phyloP scores from a whole-genome alignment of 2,113 vertebrate species.

The Amphiprion percula region DNA sequence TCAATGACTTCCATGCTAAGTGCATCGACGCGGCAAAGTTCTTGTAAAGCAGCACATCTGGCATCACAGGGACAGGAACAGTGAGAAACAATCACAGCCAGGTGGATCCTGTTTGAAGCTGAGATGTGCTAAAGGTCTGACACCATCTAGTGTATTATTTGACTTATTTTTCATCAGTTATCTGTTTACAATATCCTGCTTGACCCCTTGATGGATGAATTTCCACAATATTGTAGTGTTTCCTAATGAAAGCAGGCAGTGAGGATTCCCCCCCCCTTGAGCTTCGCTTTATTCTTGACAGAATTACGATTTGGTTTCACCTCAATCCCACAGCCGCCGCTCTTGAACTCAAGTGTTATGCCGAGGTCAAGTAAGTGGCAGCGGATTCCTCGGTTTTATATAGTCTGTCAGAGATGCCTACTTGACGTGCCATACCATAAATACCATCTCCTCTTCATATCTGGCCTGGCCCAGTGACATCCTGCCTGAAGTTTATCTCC shows the following conservation, averaged over 20 bases:
- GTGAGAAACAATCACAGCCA: slow-evolving; percentile 2
- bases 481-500: slow-evolving; percentile 70
- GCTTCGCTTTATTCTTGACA: slow-evolving; percentile 13
- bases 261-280: neutral
- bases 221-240: neutral
- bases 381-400: slow-evolving; percentile 55
- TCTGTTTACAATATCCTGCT: neutral
- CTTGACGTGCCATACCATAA: slow-evolving; percentile 77
- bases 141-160: neutral
- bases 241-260: slow-evolving; percentile 11
- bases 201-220: neutral
- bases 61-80: neutral
- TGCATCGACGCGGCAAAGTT: neutral
- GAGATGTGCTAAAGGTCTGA: slow-evolving; percentile 1
- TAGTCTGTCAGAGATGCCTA: slow-evolving; percentile 62
- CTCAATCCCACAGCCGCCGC: slow-evolving; percentile 30
- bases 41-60: neutral
- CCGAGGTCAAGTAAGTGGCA: slow-evolving; percentile 59
- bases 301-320: slow-evolving; percentile 8
- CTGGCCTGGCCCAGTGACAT: slow-evolving; percentile 53
- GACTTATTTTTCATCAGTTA: neutral
- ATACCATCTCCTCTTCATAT: slow-evolving; percentile 68
- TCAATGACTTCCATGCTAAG: neutral
- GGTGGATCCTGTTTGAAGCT: slow-evolving; percentile 42
- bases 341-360: slow-evolving; percentile 37